These are phyloP conservation scores for Caranx melampygus DNA, from an alignment of 2,113 vertebrate species.

Conservation along the genomic window DNA sequence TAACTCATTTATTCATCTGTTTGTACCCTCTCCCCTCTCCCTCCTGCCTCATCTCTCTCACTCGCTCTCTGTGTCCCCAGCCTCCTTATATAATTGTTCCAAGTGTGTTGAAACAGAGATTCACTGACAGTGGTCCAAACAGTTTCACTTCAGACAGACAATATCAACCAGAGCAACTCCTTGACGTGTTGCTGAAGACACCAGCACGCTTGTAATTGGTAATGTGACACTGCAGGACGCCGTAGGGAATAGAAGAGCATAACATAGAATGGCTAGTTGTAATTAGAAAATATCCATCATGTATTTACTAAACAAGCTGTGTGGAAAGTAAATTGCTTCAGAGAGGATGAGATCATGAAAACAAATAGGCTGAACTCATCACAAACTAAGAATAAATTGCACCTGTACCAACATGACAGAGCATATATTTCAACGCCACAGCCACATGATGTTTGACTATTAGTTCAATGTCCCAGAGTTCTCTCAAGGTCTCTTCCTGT, in stretches of 20 bases:
- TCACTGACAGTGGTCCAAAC: conserved; percentile 33
- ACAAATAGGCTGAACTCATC: neutral
- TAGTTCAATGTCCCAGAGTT: conserved; percentile 71
- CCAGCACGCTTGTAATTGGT: conserved; percentile 8
- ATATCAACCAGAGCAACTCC: conserved; percentile 30
- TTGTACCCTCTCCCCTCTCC: conserved; percentile 38
- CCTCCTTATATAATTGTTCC: conserved; percentile 62
- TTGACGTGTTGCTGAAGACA: conserved; percentile 50
- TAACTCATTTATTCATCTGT: conserved; percentile 81
- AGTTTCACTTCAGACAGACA: conserved; percentile 11
- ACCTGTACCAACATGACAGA: conserved; percentile 10
- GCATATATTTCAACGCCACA: neutral
- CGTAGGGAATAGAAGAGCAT: neutral
- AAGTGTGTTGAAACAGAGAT: conserved; percentile 41
- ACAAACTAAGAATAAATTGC: neutral
- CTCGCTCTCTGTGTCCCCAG: conserved; percentile 37
- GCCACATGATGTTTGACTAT: conserved; percentile 40
- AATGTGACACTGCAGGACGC: neutral
- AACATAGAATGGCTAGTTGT: neutral
- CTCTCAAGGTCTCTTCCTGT: conserved; percentile 57
- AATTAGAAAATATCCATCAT: conserved; percentile 6
- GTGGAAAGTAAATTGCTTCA: neutral
- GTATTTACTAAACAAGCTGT: no score
- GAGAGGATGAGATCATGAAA: neutral
- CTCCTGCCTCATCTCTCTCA: conserved; percentile 29